Conservation (phyloP, 1,140 invertebrate species). For the Papilio helenus region DNA sequence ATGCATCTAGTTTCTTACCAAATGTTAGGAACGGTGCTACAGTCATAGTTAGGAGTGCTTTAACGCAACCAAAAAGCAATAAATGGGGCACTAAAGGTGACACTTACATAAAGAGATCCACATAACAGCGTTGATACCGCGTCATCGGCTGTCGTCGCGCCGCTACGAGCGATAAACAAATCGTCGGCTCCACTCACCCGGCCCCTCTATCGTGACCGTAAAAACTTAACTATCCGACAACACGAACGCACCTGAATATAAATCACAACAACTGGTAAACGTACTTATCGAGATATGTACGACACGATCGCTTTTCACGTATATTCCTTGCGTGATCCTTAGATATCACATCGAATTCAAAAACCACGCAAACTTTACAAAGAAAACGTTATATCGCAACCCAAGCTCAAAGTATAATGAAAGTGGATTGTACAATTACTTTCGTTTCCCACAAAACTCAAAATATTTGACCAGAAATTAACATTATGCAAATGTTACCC, state of each 20-base stretch:
- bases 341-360: conserved; percentile 39
- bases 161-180: conserved; percentile 74
- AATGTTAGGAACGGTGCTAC: background rate
- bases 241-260: conserved; percentile 76
- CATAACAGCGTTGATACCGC: conserved; percentile 69
- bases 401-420: conserved; percentile 52
- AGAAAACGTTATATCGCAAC: conserved; percentile 41
- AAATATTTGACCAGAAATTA: conserved; percentile 72
- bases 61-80: conserved; percentile 60
- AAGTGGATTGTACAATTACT: conserved; percentile 58
- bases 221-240: conserved; percentile 79
- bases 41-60: conserved; percentile 11
- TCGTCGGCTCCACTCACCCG: conserved; percentile 66
- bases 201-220: conserved; percentile 74
- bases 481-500: conserved; percentile 71
- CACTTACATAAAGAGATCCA: conserved; percentile 74
- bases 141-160: conserved; percentile 73
- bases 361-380: conserved; percentile 56
- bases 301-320: conserved; percentile 72
- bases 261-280: conserved; percentile 71
- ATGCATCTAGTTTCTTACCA: conserved; percentile 1
- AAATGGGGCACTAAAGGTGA: conserved; percentile 74
- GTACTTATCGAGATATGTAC: conserved; percentile 75
- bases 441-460: conserved; percentile 72
- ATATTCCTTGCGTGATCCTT: conserved; percentile 58